Base-by-base conservation (phyloP, 2,888 invertebrate species). In the Mesochorus sp. region DNA sequence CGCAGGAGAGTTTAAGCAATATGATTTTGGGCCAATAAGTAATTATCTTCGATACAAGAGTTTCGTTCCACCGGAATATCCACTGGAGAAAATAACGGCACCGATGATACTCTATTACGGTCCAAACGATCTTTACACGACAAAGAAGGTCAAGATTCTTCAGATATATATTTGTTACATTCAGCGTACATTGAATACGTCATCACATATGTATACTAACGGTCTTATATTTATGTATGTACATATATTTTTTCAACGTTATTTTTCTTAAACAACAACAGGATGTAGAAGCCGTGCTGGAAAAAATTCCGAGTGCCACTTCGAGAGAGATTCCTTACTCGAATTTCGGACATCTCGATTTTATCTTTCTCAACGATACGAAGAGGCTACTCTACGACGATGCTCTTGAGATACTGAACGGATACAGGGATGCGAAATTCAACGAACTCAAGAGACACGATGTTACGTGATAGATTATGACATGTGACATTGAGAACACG, bases 31-130 rank as follows among this genome's bases (percentile, higher is more conserved):
- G 34, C 74, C 82, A 21, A 79, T 76, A 24, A 73, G 74, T 12
- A 86, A 86, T 81, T 79, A 77, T 12, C 53, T 81, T 28, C 82
- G 76, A 19, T 85, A 85, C 61, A 81, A 79, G 49, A 82, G 81
- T 61, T 37, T 61, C 17, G 70, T 44, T 24, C 88, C 90, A 10
- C 89, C 89, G 8, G 86, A 87, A 31, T 90, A 90, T 67, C 79
- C 85, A 6, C 78, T 90, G 34, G 84, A 86, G 67, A 85, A 83
- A 47, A 83, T 89, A 21, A 85, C 81, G 8, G 82, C 88, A 53
- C 89, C 89, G 0, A 57, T 89, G 59, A 87, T 86, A 14, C 77
- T 90, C 19, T 90, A 80, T 68, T 80, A 80, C 42, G 79, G 71
- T n/a, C 61, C 61, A 1, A 68, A 73, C 55, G 61, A 84, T 77